phyloP scores from a whole-genome alignment of 2,888 invertebrate genomes.

The Brachypterus glaber region DNA sequence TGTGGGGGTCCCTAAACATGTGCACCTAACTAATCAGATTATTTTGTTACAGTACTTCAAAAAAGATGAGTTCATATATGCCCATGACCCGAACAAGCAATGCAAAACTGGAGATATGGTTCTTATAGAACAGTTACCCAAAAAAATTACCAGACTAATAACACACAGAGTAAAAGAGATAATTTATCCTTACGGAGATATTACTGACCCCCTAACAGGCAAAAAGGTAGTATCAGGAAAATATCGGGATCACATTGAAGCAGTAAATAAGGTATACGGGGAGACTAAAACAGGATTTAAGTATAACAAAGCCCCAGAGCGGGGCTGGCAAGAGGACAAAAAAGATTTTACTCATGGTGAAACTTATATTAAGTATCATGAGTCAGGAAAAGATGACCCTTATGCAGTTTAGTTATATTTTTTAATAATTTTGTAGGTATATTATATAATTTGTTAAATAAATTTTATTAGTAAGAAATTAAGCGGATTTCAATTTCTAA shows the following conservation, averaged over 20 bases:
- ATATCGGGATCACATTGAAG: constrained; percentile 68
- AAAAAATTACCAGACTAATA: constrained; percentile 64
- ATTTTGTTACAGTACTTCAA: constrained; percentile 61
- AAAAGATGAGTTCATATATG: constrained; percentile 62
- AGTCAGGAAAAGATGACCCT: constrained; percentile 63
- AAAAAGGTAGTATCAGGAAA: constrained; percentile 64
- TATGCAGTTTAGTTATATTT: constrained; percentile 63
- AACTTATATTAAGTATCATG: constrained; percentile 69
- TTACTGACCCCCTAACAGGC: constrained; percentile 77
- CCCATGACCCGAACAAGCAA: constrained; percentile 64
- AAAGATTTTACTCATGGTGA: constrained; percentile 73
- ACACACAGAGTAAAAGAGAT: constrained; percentile 72
- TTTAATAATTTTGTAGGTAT: constrained; percentile 6
- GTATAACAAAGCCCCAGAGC: constrained; percentile 64
- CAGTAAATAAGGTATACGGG: constrained; percentile 58
- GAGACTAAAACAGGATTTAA: constrained; percentile 58
- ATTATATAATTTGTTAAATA: no score
- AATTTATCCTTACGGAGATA: constrained; percentile 72
- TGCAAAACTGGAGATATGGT: constrained; percentile 80
- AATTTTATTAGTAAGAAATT: background rate
- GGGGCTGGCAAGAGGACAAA: constrained; percentile 75
- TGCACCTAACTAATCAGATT: constrained; percentile 1
- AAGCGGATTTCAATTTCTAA: background rate
- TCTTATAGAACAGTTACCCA: constrained; percentile 62
- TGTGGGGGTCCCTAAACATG: background rate